Conservation (phyloP, 2,113 vertebrate genomes). For the Conger conger region DNA sequence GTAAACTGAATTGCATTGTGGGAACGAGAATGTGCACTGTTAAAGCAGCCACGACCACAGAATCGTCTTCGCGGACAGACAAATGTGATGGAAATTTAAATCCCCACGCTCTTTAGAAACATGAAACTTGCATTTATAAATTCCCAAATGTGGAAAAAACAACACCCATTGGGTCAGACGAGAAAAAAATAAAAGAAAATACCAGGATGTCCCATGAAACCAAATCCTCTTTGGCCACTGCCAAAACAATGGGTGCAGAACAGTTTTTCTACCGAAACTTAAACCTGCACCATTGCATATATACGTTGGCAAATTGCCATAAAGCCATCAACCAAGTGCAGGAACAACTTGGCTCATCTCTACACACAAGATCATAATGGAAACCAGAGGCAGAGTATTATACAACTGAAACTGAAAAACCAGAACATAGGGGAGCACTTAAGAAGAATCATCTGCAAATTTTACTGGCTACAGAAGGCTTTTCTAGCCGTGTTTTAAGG, state of each 20-base stretch:
- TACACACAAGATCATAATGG: neutral
- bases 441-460: neutral
- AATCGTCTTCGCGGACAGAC: neutral
- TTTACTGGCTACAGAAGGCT: neutral
- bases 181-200: slow-evolving; percentile 2
- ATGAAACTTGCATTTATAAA: neutral
- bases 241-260: neutral
- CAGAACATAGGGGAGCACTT: neutral
- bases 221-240: neutral
- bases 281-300: neutral
- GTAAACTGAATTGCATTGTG: neutral
- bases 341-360: neutral
- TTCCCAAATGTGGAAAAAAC: neutral
- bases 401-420: neutral
- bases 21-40: neutral
- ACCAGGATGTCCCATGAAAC: slow-evolving; percentile 10
- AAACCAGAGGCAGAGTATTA: neutral
- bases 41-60: neutral
- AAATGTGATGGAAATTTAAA: neutral
- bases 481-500: neutral
- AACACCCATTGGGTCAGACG: neutral
- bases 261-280: neutral
- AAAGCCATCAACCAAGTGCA: neutral
- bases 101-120: neutral
- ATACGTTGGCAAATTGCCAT: neutral